Evolutionary conservation across 2,113 vertebrate genomes (phyloP).

Genomic region (Trematomus loennbergii): DNA sequence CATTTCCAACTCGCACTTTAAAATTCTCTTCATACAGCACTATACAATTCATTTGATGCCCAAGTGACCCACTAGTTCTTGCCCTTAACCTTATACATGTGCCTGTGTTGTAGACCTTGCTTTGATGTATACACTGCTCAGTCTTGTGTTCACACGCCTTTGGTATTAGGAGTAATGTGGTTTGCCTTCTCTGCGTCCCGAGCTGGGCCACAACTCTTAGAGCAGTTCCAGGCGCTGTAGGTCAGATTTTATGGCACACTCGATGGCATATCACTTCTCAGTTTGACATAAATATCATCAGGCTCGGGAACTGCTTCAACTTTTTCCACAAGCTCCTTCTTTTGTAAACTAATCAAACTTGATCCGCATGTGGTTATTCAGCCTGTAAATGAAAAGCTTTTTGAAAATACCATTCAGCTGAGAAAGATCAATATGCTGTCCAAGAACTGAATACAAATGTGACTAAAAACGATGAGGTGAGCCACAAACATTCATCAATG

Average conservation of each 20-base stretch:
- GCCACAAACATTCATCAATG: neutral
- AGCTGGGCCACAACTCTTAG: conserved; percentile 1
- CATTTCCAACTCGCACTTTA: conserved; percentile 53
- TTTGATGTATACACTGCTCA: conserved; percentile 59
- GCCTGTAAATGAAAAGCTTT: neutral
- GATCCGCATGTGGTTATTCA: neutral
- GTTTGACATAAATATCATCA: conserved; percentile 41
- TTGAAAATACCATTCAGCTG: neutral
- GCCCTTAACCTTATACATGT: conserved; percentile 55
- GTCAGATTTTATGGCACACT: conserved; percentile 21
- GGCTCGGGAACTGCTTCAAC: neutral
- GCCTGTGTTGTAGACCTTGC: conserved; percentile 25
- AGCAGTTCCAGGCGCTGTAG: neutral
- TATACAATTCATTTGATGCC: conserved; percentile 62
- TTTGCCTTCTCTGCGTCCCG: conserved; percentile 18
- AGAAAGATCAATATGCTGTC: neutral
- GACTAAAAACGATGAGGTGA: neutral
- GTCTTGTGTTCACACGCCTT: neutral
- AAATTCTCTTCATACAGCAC: conserved; percentile 45
- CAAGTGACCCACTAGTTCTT: conserved; percentile 44
- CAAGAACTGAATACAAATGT: conserved; percentile 8
- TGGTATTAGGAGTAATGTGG: conserved; percentile 39
- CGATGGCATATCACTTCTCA: neutral
- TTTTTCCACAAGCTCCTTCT: neutral
- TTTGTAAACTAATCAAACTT: neutral